Conservation (phyloP, 2,113 vertebrate species). For the Sinocyclocheilus rhinocerous region DNA sequence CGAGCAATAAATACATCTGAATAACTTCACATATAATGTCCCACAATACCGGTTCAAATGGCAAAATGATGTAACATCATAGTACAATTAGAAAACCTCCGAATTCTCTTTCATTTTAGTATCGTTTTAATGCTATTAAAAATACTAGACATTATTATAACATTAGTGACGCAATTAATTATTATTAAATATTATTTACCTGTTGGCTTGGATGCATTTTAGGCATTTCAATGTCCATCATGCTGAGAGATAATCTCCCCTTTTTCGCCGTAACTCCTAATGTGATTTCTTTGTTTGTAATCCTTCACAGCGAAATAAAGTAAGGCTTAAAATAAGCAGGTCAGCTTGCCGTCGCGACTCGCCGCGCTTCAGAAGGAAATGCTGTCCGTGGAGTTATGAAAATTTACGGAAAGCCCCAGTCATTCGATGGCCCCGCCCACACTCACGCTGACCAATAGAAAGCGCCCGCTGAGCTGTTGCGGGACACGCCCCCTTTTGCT, state of each 20-base stretch:
- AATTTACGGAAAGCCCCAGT: constrained; percentile 68
- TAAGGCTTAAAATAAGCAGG: constrained; percentile 34
- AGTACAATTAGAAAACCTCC: background rate
- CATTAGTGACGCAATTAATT: background rate
- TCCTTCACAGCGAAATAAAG: constrained; percentile 58
- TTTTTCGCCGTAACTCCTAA: constrained; percentile 40
- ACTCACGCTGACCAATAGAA: constrained; percentile 61
- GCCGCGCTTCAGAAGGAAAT: constrained; percentile 59
- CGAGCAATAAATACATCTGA: background rate
- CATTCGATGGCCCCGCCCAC: constrained; percentile 65
- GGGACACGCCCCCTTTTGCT: constrained; percentile 68
- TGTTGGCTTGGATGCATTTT: constrained; percentile 74
- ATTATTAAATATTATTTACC: constrained; percentile 65
- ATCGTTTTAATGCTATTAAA: background rate
- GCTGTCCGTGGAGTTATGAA: constrained; percentile 68
- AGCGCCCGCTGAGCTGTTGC: constrained; percentile 10
- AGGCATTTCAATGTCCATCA: constrained; percentile 76
- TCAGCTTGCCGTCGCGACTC: constrained; percentile 53
- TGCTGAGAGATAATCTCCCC: constrained; percentile 60
- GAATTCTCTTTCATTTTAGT: background rate
- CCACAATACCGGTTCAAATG: constrained; percentile 19
- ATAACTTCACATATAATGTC: background rate
- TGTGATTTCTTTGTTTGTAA: constrained; percentile 39
- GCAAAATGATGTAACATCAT: background rate
- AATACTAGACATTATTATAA: background rate